phyloP scores from a whole-genome alignment of 2,113 vertebrate genomes.

The Aptenodytes patagonicus region DNA sequence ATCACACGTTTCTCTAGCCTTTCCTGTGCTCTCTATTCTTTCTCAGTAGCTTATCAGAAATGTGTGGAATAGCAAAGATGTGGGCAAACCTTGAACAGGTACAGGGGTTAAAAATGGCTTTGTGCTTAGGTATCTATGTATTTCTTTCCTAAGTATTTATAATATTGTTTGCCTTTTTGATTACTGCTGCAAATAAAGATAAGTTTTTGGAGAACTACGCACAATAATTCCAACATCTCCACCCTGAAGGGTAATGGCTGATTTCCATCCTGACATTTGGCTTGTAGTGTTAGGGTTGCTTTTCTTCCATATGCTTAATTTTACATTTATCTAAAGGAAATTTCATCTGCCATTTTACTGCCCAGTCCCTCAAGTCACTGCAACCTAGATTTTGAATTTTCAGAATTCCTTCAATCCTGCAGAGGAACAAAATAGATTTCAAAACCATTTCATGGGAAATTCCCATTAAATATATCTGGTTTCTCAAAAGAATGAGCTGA shows the following conservation, averaged over 20 bases:
- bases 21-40: not conserved
- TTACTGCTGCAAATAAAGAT: not conserved
- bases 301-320: not conserved
- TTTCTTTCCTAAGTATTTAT: not conserved
- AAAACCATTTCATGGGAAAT: not conserved
- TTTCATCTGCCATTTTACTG: not conserved
- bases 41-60: not conserved
- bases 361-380: not conserved
- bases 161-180: not conserved
- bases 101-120: not conserved
- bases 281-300: not conserved
- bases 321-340: not conserved
- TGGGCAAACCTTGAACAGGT: not conserved
- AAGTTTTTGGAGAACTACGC: not conserved
- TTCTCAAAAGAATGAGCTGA: not conserved
- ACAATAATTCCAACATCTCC: not conserved
- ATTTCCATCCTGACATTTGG: not conserved
- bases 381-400: constrained; percentile 7
- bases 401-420: not conserved
- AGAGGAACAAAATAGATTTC: not conserved
- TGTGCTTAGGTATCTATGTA: not conserved
- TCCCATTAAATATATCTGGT: not conserved
- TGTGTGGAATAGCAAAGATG: not conserved
- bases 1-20: not conserved
- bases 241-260: not conserved